These are phyloP conservation scores for Amaurobius ferox DNA, from an alignment of 2,888 invertebrate species.

Conservation along the genomic window DNA sequence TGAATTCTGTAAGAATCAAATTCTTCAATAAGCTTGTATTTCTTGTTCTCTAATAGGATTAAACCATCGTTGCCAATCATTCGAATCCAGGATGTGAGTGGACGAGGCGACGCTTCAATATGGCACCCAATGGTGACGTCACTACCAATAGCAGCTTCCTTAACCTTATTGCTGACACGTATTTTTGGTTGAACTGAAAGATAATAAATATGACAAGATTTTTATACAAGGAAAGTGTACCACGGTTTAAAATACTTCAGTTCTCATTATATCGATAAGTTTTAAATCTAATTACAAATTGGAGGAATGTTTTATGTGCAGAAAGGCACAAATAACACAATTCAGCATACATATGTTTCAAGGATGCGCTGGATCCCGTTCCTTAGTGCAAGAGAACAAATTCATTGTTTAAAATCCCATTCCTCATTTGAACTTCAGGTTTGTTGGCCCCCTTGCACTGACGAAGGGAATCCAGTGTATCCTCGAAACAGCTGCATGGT, in stretches of 20 bases:
- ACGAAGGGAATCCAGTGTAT: too few species aligned
- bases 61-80: slow-evolving; percentile 69
- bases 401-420: too few species aligned
- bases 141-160: slow-evolving; percentile 71
- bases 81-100: slow-evolving; percentile 74
- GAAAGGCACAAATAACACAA: background rate
- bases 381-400: too few species aligned
- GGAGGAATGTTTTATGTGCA: too few species aligned
- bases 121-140: slow-evolving; percentile 73
- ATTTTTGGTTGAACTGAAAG: slow-evolving; percentile 74
- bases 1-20: slow-evolving; percentile 68
- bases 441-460: too few species aligned
- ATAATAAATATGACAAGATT: background rate
- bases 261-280: too few species aligned
- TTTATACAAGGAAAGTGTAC: too few species aligned
- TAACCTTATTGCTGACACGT: slow-evolving; percentile 73
- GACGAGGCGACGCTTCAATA: slow-evolving; percentile 74
- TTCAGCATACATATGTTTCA: background rate
- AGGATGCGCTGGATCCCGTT: too few species aligned
- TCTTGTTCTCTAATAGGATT: slow-evolving; percentile 67
- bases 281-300: too few species aligned
- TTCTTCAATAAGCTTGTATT: slow-evolving; percentile 62
- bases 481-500: too few species aligned
- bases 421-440: too few species aligned
- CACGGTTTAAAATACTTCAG: background rate